Evolutionary conservation across 2,888 invertebrate species (phyloP), one percentile per base, ranked within the genome.

Genomic region (Synergus itoensis): DNA sequence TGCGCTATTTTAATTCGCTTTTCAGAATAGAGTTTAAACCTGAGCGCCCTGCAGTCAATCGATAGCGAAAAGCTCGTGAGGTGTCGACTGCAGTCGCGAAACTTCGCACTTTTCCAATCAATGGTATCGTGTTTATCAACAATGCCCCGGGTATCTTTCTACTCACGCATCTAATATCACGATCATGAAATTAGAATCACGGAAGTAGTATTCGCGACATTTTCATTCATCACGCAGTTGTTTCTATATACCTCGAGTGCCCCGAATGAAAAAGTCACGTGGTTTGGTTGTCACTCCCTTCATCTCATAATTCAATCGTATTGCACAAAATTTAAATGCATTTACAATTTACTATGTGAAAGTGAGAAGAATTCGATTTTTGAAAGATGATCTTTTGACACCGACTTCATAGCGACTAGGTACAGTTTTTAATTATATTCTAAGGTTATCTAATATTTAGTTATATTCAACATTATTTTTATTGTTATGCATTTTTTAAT

Each of bases 81-180:
- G 79, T 78, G 82, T 82, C 82, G 83, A 82, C 65, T 73, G 77
- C 45, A 21, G 76, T 83, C 83, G 83, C 78, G 80, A 80, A 81
- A 80, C 76, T 76, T 82, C 83, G 83, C 83, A 80, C 80, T 79
- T 77, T 77, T 81, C 63, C 77, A 80, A 83, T 82, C 80, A 82
- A 82, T 82, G 81, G 62, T 79, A 67, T 80, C 80, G 80, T 83
- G 83, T 83, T 83, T 83, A 78, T 81, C 83, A 83, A 83, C 82
- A 83, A 81, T 79, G 64, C 60, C 60, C 28, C 77, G 62, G 73
- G 62, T 78, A 79, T 79, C 73, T 73, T 77, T 77, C 16, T 69
- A 16, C 69, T 75, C 81, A 78, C 79, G 77, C 77, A 36, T 82
- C 62, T 57, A 63, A 65, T 69, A 78, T 53, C 80, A 76, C 76